These are phyloP conservation scores for Actinernus sp. DNA, from an alignment of 92 coral and sea anemone species.

Conservation along the genomic window DNA sequence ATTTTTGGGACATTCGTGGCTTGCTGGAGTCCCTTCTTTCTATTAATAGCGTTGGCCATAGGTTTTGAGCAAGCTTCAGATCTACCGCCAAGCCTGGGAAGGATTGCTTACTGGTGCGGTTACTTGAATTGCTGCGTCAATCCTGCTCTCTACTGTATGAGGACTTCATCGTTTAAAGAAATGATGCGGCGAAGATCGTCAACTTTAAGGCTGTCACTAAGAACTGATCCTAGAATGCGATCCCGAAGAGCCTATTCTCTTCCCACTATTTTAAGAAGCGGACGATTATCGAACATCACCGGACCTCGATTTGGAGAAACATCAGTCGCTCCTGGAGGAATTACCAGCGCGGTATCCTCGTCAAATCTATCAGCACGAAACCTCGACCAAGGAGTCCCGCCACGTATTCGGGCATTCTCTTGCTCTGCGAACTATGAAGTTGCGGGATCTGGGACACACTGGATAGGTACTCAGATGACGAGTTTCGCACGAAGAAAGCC, in stretches of 20 bases:
- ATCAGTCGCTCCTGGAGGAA: no score
- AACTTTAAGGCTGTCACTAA: constrained; percentile 4
- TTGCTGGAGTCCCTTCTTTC: constrained; percentile 86
- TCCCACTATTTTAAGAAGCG: no score
- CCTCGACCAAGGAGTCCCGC: no score
- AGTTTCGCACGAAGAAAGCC: no score
- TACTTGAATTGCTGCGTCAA: constrained; percentile 85
- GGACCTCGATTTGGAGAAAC: no score
- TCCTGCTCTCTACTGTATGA: constrained; percentile 78
- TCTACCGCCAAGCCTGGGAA: constrained; percentile 64
- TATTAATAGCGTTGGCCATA: constrained; percentile 64
- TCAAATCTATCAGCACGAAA: no score
- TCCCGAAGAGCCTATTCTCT: constrained; percentile 64
- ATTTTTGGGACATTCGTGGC: constrained; percentile 83
- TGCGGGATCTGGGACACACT: constrained; percentile 1
- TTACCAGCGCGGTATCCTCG: no score
- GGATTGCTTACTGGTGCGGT: constrained; percentile 87
- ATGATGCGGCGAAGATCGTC: constrained; percentile 52
- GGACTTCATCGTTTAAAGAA: constrained; percentile 75
- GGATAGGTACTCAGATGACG: constrained; percentile 1
- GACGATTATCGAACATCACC: no score
- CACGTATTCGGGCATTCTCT: constrained; percentile 22
- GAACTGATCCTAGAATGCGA: constrained; percentile 1
- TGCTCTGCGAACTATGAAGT: constrained; percentile 14
- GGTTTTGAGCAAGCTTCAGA: constrained; percentile 29